These are phyloP conservation scores for Zalophus californianus DNA, from an alignment of 2,797 vertebrate genomes.

Conservation along the genomic window DNA sequence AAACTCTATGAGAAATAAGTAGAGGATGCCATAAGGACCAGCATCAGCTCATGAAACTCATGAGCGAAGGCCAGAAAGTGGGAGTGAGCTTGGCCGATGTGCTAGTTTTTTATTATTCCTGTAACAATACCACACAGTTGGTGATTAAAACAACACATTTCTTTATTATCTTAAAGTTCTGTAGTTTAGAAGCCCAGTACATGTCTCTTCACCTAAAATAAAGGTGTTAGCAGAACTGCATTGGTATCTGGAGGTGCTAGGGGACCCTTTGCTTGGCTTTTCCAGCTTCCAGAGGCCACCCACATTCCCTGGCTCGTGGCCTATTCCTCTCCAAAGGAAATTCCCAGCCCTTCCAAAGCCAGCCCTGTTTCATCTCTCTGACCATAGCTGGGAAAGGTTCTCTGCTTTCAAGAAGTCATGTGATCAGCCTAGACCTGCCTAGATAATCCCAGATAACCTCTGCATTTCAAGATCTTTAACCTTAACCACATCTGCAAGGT, in stretches of 20 bases:
- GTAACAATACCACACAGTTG: not conserved
- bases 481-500: not conserved
- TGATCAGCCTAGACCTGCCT: not conserved
- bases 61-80: not conserved
- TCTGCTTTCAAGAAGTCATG: not conserved
- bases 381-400: not conserved
- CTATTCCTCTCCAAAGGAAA: not conserved
- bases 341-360: not conserved
- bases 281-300: not conserved
- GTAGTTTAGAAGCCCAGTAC: not conserved
- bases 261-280: not conserved
- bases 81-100: not conserved
- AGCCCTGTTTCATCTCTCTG: not conserved
- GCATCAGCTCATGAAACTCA: not conserved
- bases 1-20: not conserved
- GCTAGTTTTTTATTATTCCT: not conserved
- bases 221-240: not conserved
- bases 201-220: not conserved
- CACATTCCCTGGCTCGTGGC: not conserved
- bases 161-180: not conserved
- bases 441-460: not conserved
- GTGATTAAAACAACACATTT: not conserved
- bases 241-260: not conserved
- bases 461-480: not conserved
- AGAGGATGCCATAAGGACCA: not conserved